Evolutionary conservation across 92 coral and sea anemone species (phyloP).

Genomic region (Zoanthus sociatus): DNA sequence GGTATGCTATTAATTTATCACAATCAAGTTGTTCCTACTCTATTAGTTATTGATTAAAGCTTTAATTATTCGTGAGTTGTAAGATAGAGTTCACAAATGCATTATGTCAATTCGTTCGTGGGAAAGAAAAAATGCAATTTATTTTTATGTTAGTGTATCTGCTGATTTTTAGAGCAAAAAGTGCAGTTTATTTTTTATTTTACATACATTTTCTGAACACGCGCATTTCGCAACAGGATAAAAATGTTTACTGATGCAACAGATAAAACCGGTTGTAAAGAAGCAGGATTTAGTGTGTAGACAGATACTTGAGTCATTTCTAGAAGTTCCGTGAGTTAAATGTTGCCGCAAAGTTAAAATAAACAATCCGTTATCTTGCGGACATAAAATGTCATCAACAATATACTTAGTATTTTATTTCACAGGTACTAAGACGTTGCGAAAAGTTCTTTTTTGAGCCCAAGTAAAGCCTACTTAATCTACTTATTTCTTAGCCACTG

Average conservation of each 20-base stretch:
- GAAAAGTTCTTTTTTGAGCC: neutral
- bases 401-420: conserved; percentile 39
- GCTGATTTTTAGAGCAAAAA: neutral
- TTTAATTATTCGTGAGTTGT: neutral
- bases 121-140: neutral
- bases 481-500: conserved; percentile 13
- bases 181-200: neutral
- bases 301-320: conserved; percentile 42
- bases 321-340: conserved; percentile 28
- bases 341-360: conserved; percentile 26
- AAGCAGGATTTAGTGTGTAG: conserved; percentile 12
- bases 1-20: conserved; percentile 44
- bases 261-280: conserved; percentile 18
- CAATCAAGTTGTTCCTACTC: neutral
- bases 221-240: neutral
- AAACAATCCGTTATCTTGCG: conserved; percentile 50
- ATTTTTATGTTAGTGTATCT: neutral
- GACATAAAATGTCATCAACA: conserved; percentile 34
- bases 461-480: conserved; percentile 8
- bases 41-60: neutral
- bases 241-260: neutral
- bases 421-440: conserved; percentile 9
- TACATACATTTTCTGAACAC: neutral
- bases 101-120: neutral
- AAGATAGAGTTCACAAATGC: neutral